Evolutionary conservation across 2,113 vertebrate genomes (phyloP).

Genomic region (Sinocyclocheilus anshuiensis): DNA sequence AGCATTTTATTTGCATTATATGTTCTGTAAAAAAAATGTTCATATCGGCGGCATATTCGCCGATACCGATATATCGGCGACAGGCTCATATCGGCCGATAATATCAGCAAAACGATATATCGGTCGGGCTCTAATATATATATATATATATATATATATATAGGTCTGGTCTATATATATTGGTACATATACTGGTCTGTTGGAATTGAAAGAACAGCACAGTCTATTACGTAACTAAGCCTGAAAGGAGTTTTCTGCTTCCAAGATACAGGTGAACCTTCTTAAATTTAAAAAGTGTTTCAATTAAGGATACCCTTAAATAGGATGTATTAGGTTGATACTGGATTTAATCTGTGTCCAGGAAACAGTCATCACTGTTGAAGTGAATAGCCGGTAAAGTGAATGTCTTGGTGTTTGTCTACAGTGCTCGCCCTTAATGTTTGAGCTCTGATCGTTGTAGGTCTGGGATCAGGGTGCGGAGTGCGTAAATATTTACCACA

Average conservation of each 20-base stretch:
- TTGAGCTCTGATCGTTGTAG: slow-evolving; percentile 35
- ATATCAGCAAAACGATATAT: too few relatives aligned
- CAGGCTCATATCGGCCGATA: too few relatives aligned
- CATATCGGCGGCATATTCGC: too few relatives aligned
- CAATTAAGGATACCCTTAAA: not conserved
- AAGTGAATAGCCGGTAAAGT: not conserved
- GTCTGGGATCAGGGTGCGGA: slow-evolving; percentile 44
- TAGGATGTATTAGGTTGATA: not conserved
- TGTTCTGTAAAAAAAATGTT: too few relatives aligned
- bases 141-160: too few relatives aligned
- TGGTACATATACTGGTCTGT: too few relatives aligned
- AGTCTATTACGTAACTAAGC: not conserved
- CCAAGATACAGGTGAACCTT: not conserved
- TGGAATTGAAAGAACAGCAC: not conserved
- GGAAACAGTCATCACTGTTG: not conserved
- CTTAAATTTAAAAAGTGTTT: not conserved
- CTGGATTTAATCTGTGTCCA: not conserved
- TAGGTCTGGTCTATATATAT: too few relatives aligned
- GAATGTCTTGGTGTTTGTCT: not conserved
- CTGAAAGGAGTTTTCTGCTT: not conserved
- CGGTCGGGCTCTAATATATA: too few relatives aligned
- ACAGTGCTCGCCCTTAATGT: slow-evolving; percentile 1
- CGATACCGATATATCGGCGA: too few relatives aligned
- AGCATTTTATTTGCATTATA: too few relatives aligned
- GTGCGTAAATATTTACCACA: slow-evolving; percentile 79